A percentile compares a stretch with the other conserved stretches of the same genome.
Conservation (phyloP, 2,797 vertebrate genomes). For the Coreius guichenoti region DNA sequence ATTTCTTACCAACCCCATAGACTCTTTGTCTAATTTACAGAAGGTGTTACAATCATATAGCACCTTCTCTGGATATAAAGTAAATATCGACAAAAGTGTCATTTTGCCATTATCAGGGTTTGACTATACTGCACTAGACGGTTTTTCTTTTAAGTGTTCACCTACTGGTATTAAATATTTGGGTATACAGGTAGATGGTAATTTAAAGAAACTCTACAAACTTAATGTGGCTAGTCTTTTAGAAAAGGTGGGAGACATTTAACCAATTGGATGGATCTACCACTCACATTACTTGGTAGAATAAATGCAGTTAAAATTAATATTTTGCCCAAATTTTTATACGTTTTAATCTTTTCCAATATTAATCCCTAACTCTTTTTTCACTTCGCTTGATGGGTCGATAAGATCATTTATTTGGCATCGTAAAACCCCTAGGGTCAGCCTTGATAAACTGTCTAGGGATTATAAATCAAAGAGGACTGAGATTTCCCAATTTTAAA, state of each 20-base stretch:
- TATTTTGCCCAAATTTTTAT: conserved; percentile 24
- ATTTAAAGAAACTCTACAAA: neutral
- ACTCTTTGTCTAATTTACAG: neutral
- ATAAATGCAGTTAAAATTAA: conserved; percentile 28
- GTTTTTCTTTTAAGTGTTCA: neutral
- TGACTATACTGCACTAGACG: neutral
- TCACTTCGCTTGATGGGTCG: neutral
- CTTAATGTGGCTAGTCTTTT: conserved; percentile 8
- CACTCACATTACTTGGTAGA: conserved; percentile 10
- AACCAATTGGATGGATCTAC: neutral
- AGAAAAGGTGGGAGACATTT: neutral
- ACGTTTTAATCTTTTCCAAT: neutral
- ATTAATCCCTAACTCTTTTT: neutral
- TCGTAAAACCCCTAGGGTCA: neutral
- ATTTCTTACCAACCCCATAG: conserved; percentile 20
- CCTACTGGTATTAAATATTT: conserved; percentile 31
- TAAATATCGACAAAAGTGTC: conserved; percentile 27
- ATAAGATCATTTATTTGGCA: neutral
- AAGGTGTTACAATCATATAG: conserved; percentile 16
- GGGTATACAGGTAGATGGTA: conserved; percentile 29
- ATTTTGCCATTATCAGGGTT: conserved; percentile 7
- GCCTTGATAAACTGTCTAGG: neutral
- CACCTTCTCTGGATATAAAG: conserved; percentile 10
- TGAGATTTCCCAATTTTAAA: conserved; percentile 3
- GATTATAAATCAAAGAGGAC: neutral